phyloP scores from a whole-genome alignment of 2,888 invertebrate genomes.

The Mycalesis mineus region DNA sequence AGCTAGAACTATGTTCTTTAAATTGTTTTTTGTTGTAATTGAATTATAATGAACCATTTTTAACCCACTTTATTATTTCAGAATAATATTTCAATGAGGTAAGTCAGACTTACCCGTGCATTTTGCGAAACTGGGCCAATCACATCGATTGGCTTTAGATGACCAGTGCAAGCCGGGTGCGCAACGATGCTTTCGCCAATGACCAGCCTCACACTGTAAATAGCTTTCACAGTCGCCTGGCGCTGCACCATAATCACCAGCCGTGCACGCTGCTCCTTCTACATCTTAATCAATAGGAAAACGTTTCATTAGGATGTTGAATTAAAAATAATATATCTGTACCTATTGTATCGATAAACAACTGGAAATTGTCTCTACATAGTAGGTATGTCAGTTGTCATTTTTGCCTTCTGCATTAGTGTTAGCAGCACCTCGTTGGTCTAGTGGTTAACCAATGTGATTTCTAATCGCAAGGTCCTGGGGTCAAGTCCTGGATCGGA shows the following conservation, averaged over 20 bases:
- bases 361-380: too few relatives aligned
- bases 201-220: conserved; percentile 86
- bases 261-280: conserved; percentile 60
- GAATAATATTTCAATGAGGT: background rate
- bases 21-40: too few relatives aligned
- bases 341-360: background rate
- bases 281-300: conserved; percentile 47
- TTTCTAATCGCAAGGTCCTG: too few relatives aligned
- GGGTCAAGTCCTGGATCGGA: too few relatives aligned
- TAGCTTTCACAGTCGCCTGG: conserved; percentile 85
- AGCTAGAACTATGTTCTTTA: too few relatives aligned
- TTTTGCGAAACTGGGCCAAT: conserved; percentile 88
- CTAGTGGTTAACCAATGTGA: too few relatives aligned
- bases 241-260: conserved; percentile 79
- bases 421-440: too few relatives aligned
- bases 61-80: too few relatives aligned
- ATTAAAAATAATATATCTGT: too few relatives aligned
- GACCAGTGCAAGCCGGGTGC: conserved; percentile 91
- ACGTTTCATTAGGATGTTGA: background rate
- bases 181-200: conserved; percentile 84
- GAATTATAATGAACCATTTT: too few relatives aligned
- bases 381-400: too few relatives aligned
- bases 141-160: conserved; percentile 80
- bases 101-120: conserved; percentile 68
- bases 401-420: too few relatives aligned